Evolutionary conservation across 1,140 invertebrate species (phyloP).

Genomic region (Cryptotermes secundus): DNA sequence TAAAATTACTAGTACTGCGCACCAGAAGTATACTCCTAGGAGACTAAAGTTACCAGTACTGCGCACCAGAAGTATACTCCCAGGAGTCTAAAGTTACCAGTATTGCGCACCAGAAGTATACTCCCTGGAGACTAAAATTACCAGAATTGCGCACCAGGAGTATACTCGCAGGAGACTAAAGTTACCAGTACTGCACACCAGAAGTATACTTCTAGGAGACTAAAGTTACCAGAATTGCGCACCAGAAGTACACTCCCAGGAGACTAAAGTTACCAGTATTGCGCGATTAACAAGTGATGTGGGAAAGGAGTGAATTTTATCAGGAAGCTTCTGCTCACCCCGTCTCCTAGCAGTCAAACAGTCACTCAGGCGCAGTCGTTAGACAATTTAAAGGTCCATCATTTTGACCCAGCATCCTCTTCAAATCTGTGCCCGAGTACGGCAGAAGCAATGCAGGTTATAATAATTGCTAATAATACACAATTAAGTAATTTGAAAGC

Average conservation of each 20-base stretch:
- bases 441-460: background rate
- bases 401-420: slow-evolving; percentile 18
- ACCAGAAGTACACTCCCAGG: background rate
- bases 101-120: background rate
- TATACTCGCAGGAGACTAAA: too few species aligned
- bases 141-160: too few species aligned
- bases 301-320: background rate
- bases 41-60: background rate
- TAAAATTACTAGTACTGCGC: background rate
- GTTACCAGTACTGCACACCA: too few species aligned
- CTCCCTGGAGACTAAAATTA: too few species aligned
- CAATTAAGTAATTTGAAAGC: slow-evolving; percentile 21
- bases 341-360: background rate
- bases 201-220: too few species aligned
- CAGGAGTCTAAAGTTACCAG: too few species aligned
- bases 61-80: background rate
- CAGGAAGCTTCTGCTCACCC: background rate
- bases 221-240: too few species aligned
- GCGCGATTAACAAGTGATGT: background rate
- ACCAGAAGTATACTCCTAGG: too few species aligned
- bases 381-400: slow-evolving; percentile 1
- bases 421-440: background rate
- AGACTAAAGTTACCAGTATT: background rate
- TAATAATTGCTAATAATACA: slow-evolving; percentile 21
- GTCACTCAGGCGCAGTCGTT: background rate